Evolutionary conservation across 2,113 vertebrate genomes (phyloP).

Genomic region (Cochlearius cochlearius): DNA sequence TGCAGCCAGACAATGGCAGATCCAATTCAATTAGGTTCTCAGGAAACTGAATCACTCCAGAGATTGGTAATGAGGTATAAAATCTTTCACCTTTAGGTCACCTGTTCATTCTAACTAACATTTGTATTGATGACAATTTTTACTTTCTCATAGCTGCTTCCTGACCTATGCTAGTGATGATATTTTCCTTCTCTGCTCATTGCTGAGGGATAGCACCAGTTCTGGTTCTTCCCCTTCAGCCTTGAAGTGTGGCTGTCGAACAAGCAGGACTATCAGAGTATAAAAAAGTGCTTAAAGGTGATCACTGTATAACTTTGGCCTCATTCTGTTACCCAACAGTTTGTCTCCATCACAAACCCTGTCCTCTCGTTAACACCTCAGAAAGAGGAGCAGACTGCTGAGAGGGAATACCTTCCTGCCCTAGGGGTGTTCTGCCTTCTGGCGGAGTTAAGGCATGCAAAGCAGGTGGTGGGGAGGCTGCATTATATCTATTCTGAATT

Average conservation of each 20-base stretch:
- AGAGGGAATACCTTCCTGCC: neutral
- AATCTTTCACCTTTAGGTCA: conserved; percentile 31
- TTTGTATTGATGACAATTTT: neutral
- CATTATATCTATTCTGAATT: neutral
- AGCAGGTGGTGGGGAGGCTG: neutral
- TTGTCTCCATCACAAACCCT: neutral
- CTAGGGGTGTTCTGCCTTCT: neutral
- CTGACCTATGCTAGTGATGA: neutral
- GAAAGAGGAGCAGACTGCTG: neutral
- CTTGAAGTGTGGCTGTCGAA: neutral
- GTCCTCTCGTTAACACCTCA: neutral
- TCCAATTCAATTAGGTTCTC: neutral
- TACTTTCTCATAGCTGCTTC: neutral
- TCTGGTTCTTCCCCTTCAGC: neutral
- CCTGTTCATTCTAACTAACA: neutral
- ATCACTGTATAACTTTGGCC: neutral
- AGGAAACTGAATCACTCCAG: neutral
- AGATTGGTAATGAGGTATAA: conserved; percentile 1
- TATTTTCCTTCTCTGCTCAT: neutral
- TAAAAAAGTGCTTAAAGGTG: neutral
- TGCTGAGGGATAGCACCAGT: neutral
- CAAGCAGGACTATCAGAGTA: neutral
- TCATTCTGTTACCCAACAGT: neutral
- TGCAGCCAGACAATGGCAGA: neutral
- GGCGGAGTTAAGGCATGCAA: neutral